Base-by-base conservation (phyloP, 2,888 invertebrate species). In the Pheosia tremula region DNA sequence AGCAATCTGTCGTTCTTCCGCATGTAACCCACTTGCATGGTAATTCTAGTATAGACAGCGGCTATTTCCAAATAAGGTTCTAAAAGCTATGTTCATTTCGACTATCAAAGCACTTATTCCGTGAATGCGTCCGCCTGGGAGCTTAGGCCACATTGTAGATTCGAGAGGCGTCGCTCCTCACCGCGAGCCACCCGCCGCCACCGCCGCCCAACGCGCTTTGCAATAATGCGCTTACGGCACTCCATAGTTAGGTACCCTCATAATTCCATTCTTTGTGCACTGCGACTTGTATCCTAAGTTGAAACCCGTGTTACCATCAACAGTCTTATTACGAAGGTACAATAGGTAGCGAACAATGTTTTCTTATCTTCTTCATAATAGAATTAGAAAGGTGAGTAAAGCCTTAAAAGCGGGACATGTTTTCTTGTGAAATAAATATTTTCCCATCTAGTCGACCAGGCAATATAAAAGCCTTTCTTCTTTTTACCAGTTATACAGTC, bases 161-260 rank as follows among this genome's bases (percentile, higher is more conserved):
- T 87, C 91, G 86, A 81, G 80, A 74, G 78, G 83, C 88, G 87
- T 90, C 82, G 80, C 77, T 77, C 79, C 78, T 75, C 74, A 68
- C 68, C 66, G 59, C 68, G 68, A 71, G 69, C 79, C 79, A 76
- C 82, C 81, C 80, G 71, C 78, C 73, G 80, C 81, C 78, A 73
- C 64, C 72, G 61, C 72, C 81, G 72, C 79, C 77, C 79, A 73
- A 73, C 77, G 80, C 84, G 82, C 85, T 89, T 83, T 85, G 87
- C 88, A 87, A 86, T 93, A 92, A 91, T 91, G 88, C 91, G 88
- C 91, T 91, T 91, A 91, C 81, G 85, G 82, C 83, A 81, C 86
- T 84, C 81, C 81, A 82, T 85, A 77, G 80, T 80, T 84, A 83
- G 80, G 79, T 83, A 85, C 88, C 87, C 88, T 85, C 84, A 87